Base-by-base conservation (phyloP, 2,113 vertebrate genomes). In the Notiomystis cincta region DNA sequence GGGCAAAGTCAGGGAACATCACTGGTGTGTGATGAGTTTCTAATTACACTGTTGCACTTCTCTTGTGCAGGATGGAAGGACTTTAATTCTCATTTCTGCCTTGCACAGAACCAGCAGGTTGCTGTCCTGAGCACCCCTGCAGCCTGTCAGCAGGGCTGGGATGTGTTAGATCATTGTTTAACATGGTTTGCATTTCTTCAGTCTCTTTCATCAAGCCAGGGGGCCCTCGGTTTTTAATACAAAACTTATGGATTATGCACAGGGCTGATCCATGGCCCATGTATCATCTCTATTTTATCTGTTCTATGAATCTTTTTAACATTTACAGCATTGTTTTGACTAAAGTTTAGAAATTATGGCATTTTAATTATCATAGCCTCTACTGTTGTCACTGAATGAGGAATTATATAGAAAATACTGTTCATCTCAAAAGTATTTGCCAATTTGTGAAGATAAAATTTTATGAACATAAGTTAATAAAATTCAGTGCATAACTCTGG, bases 351-450 rank as follows among this genome's bases (percentile, higher is more conserved):
- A 91, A 72, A 61, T 65, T 24, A 37, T 27, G 45, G 33, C 69
- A 44, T 81, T 94, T 95, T 81, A 89, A 91, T 94, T 75, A 62
- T 45, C 16, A 5, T 24, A 61, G 88, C 79, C 91, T 87, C 67
- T 67, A 57, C 40, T 42, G 45, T 33, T 90, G 85, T 51, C 31
- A 24, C n/a, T 5, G 6, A 65, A 10, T 35, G 82, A 77, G 76
- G 50, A 83, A 65, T 77, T 82, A 9, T 5, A 5, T 23, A 76
- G 85, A 37, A 88, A 62, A 73, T 16, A 20, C 18, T 75, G 57
- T 69, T 97, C 13, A 35, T 67, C 57, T 90, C 82, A 30, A 44
- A 90, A 85, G 15, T 47, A 17, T 40, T 69, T 85, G 66, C 54
- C 2, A 5, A 15, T 85, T 85, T 72, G 40, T 57, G 88, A 79